Evolutionary conservation across 2,888 invertebrate genomes (phyloP).

Genomic region (Netelia fuscicornis): DNA sequence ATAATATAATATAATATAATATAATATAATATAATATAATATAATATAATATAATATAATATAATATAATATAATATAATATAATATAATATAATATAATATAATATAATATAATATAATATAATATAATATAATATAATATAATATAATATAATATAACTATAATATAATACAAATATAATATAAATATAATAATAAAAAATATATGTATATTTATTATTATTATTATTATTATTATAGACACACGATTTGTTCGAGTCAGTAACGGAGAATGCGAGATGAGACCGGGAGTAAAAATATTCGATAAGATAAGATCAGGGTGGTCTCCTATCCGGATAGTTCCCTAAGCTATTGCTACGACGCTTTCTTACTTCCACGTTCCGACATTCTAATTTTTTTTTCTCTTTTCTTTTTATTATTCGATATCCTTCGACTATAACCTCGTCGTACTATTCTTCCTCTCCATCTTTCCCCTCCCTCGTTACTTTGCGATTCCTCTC

Average conservation of each 20-base stretch:
- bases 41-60: no score
- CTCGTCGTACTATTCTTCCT: slow-evolving; percentile 23
- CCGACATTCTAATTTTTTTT: slow-evolving; percentile 7
- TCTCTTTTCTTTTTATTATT: slow-evolving; percentile 9
- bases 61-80: no score
- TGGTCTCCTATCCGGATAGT: background rate
- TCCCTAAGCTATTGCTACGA: background rate
- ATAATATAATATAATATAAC: no score
- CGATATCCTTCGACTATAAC: background rate
- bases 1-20: no score
- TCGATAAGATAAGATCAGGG: background rate
- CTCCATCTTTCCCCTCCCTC: background rate
- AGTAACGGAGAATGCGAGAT: background rate
- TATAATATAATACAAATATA: no score
- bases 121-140: no score
- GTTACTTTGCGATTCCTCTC: background rate
- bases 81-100: no score
- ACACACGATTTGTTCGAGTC: background rate
- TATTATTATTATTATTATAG: background rate
- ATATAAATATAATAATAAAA: no score
- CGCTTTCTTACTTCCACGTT: slow-evolving; percentile 13
- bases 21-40: no score
- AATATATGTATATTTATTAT: no score
- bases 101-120: no score
- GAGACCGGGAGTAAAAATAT: slow-evolving; percentile 9